Percentiles rank a stretch among this genome's conserved stretches.
Conservation (phyloP, 2,888 invertebrate genomes). For the Apeira syringaria region DNA sequence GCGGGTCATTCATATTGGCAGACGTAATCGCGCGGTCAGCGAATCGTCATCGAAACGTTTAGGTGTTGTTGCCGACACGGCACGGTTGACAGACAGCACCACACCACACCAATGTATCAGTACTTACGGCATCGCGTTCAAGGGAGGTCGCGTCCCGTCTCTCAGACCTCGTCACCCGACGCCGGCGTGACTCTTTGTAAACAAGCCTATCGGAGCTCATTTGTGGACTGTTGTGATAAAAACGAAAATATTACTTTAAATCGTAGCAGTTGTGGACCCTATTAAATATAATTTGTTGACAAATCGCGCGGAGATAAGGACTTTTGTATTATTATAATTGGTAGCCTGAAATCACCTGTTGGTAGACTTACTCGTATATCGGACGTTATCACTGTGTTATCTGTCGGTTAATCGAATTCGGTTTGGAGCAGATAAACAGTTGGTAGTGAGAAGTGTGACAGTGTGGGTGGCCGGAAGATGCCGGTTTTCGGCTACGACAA, state of each 20-base stretch:
- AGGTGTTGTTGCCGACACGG: slow-evolving; percentile 39
- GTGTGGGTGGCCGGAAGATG: slow-evolving; percentile 61
- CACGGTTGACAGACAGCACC: too few relatives aligned
- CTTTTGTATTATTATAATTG: slow-evolving; percentile 43
- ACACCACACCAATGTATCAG: too few relatives aligned
- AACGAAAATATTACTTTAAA: slow-evolving; percentile 62
- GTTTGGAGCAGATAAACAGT: slow-evolving; percentile 50
- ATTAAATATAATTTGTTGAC: slow-evolving; percentile 31
- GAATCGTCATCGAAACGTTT: slow-evolving; percentile 50
- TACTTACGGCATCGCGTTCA: slow-evolving; percentile 47
- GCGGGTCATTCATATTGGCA: slow-evolving; percentile 53
- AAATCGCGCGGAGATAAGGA: slow-evolving; percentile 35
- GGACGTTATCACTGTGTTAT: slow-evolving; percentile 45
- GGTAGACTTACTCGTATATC: slow-evolving; percentile 45
- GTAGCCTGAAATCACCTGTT: slow-evolving; percentile 59
- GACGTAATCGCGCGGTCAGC: slow-evolving; percentile 48
- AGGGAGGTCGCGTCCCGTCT: slow-evolving; percentile 51
- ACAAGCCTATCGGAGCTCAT: slow-evolving; percentile 51
- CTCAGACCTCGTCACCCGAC: slow-evolving; percentile 33
- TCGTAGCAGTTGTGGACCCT: slow-evolving; percentile 26
- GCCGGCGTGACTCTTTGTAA: slow-evolving; percentile 51
- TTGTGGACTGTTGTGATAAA: slow-evolving; percentile 52
- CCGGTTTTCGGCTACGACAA: slow-evolving; percentile 69
- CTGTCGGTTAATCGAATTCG: slow-evolving; percentile 34
- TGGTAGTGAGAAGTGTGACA: slow-evolving; percentile 44